Evolutionary conservation across 1,140 invertebrate genomes (phyloP), one percentile per base, ranked within the genome.

Genomic region (Anoplophora glabripennis): DNA sequence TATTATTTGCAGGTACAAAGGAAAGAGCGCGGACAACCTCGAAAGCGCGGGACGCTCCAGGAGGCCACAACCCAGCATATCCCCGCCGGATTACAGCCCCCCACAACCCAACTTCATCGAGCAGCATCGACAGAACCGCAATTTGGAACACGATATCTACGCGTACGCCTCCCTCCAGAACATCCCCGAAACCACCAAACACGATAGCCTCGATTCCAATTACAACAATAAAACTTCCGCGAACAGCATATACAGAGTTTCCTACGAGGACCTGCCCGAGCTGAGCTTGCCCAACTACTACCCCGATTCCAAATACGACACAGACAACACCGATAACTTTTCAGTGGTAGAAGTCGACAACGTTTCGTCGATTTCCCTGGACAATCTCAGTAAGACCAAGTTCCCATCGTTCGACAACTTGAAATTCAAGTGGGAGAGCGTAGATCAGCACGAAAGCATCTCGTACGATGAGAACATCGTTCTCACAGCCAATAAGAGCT

Each of bases 191-290:
- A 37, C 18, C 38, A 28, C 46, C 9, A 58, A 12, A 12, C 56
- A 41, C 10, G 42, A 59, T 3, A 44, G 52, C 66, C 76, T 84
- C 48, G 83, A 84, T 66, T 84, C 82, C n/a, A 83, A 84, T 65
- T 84, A 84, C 70, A 82, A 84, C 28, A 80, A 83, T 65, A 83
- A 66, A 77, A 79, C 44, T 42, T 61, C 46, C 34, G 14, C 40
- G 41, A 67, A 62, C 54, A 67, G 37, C 12, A 8, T 56, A n/a
- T 69, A 18, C 40, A 59, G 55, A 17, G 53, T 63, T 12, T 64
- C 66, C 4, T 52, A 65, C 36, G 67, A 72, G 28, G 59, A 71
- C 44, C 40, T 64, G 8, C 51, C 65, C 8, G 72, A 70, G 10
- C 58, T 76, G 42, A 74, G 69, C 64, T 59, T 76, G 17, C 75